Evolutionary conservation across 1,140 invertebrate genomes (phyloP), one percentile per base, ranked within the genome.

Genomic region (Drosophila rhopaloa): DNA sequence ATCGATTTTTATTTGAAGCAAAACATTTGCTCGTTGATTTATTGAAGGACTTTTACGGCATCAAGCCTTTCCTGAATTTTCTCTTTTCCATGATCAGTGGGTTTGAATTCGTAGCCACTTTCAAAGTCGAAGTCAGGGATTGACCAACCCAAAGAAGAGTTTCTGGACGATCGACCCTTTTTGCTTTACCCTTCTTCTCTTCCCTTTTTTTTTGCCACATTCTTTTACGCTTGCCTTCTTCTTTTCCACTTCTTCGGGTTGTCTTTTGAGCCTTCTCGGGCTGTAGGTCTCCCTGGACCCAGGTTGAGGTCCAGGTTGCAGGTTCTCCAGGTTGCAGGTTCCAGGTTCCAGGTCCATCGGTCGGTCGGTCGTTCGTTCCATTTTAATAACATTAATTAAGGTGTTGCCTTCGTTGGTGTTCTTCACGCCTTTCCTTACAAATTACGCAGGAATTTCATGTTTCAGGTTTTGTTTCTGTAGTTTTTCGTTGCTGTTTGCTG

Each of bases 361-460:
- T 72, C 74, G 55, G 79, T 83, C 76, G 83, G 76, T 82, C 79
- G 83, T 91, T 85, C 83, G 80, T 91, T 90, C 90, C 83, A 90
- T 85, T 91, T 91, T 91, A 91, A 91, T 91, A 91, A 91, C 90
- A 91, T 91, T 91, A 91, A 91, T 91, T 91, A 91, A 91, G 90
- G 90, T 91, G 90, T 91, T 91, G 88, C 90, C 91, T 92, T 92
- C 91, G 91, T 92, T 92, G 91, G 91, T 92, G 91, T 92, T 92
- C 91, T 92, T 92, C 91, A 92, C 91, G 91, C 91, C 91, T 92
- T 83, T 91, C 90, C 90, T 88, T 91, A 91, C 88, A 92, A 92
- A 92, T 92, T 92, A 91, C 91, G 85, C 76, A 91, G 88, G 90
- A 91, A 91, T 92, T 92, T 91, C 84, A 90, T 91, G 90, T 92